A percentile compares a stretch with the other conserved stretches of the same genome.
phyloP scores from a whole-genome alignment of 2,113 vertebrate genomes.

The Leuciscus idus region DNA sequence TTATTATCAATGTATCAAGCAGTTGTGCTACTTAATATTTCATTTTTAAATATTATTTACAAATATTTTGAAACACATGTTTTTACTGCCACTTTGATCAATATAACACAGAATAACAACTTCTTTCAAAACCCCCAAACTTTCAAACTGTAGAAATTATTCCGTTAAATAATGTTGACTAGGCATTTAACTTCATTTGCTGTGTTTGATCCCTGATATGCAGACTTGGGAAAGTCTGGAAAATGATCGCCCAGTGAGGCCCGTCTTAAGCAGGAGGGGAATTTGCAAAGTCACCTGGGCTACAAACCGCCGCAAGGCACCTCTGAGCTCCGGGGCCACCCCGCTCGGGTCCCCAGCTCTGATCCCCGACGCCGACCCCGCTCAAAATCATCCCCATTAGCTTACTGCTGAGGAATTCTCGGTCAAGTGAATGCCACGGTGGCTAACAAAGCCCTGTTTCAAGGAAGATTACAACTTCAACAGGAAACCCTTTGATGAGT shows the following conservation, averaged over 20 bases:
- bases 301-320: conserved; percentile 70
- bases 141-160: neutral
- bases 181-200: conserved; percentile 3
- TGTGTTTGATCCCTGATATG: conserved; percentile 36
- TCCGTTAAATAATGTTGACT: neutral
- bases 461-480: conserved; percentile 78
- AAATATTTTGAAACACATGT: neutral
- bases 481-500: conserved; percentile 78
- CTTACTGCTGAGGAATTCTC: conserved; percentile 72
- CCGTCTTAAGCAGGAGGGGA: conserved; percentile 52
- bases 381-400: conserved; percentile 71
- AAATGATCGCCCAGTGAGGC: conserved; percentile 60
- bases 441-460: conserved; percentile 76
- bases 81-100: neutral
- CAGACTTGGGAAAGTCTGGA: conserved; percentile 54
- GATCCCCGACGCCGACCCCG: conserved; percentile 61
- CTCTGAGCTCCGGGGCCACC: conserved; percentile 65
- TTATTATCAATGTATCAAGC: neutral
- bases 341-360: conserved; percentile 26
- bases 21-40: neutral
- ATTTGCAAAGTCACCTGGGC: conserved; percentile 78
- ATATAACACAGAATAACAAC: neutral
- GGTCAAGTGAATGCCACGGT: conserved; percentile 73
- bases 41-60: too few species aligned
- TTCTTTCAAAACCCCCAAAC: neutral